Evolutionary conservation across 2,113 vertebrate species (phyloP).

Genomic region (Apistogramma diplotaenia): DNA sequence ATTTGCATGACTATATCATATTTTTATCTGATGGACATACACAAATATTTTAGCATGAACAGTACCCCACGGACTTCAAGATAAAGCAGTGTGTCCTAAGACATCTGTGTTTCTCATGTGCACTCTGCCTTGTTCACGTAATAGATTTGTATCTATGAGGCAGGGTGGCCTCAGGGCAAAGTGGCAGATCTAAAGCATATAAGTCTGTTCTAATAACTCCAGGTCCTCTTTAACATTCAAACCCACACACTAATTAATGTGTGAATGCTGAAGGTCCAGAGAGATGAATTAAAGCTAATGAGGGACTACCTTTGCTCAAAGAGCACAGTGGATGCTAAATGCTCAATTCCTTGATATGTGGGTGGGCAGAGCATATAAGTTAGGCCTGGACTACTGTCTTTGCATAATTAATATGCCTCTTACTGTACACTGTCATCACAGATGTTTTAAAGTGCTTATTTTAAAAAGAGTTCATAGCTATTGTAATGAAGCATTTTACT

Average conservation of each 20-base stretch:
- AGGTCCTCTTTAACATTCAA: conserved; percentile 54
- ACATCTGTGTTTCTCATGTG: background rate
- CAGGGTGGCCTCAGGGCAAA: background rate
- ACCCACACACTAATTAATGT: conserved; percentile 43
- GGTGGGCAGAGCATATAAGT: background rate
- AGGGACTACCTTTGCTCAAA: conserved; percentile 29
- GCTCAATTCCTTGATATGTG: background rate
- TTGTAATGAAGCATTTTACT: background rate
- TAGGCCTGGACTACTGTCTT: background rate
- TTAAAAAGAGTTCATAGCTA: background rate
- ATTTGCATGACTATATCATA: background rate
- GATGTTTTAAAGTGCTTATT: background rate
- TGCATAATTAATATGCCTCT: background rate
- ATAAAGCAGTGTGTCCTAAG: background rate
- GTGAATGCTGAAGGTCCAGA: conserved; percentile 34
- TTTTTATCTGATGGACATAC: background rate
- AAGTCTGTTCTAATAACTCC: conserved; percentile 42
- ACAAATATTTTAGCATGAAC: background rate
- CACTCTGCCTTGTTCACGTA: background rate
- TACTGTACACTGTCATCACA: background rate
- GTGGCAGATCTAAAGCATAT: conserved; percentile 4
- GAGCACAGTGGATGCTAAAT: conserved; percentile 4
- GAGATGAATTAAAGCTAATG: conserved; percentile 43
- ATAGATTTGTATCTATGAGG: conserved; percentile 16
- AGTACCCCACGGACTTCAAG: background rate